Percentiles rank a stretch among this genome's conserved stretches.
These are phyloP conservation scores for Chionomys nivalis DNA, from an alignment of 2,113 vertebrate species.

Conservation along the genomic window DNA sequence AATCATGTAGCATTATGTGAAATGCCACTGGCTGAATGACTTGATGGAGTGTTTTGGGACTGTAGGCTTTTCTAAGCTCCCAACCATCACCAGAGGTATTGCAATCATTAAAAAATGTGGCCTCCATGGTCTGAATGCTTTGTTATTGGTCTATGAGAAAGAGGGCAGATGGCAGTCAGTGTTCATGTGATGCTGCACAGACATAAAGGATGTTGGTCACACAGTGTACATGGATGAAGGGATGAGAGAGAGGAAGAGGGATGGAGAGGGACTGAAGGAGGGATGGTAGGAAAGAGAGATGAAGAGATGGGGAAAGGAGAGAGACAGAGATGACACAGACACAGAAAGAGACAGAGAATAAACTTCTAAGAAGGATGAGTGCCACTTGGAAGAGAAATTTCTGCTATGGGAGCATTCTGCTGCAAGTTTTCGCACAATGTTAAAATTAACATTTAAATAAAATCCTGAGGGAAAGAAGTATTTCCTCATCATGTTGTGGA, in stretches of 20 bases:
- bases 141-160: constrained; percentile 32
- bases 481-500: not conserved
- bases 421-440: not conserved
- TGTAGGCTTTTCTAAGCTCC: constrained; percentile 64
- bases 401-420: not conserved
- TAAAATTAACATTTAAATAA: not conserved
- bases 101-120: constrained; percentile 30
- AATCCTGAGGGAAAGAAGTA: not conserved
- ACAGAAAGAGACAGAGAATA: not conserved
- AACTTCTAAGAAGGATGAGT: not conserved
- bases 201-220: not conserved
- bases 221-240: accelerated
- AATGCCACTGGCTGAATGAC: constrained; percentile 71
- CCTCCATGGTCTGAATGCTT: not conserved
- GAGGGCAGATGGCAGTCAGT: constrained; percentile 21
- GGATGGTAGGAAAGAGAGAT: too few relatives aligned
- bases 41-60: constrained; percentile 68
- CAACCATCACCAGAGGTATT: constrained; percentile 63
- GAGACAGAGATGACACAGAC: not conserved
- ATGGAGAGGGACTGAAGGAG: not conserved
- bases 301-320: too few relatives aligned
- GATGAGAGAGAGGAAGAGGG: not conserved
- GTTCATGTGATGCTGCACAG: not conserved
- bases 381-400: not conserved
- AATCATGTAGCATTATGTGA: constrained; percentile 82